Base-by-base conservation (phyloP, 2,113 vertebrate species). In the Cinclus mexicanus region DNA sequence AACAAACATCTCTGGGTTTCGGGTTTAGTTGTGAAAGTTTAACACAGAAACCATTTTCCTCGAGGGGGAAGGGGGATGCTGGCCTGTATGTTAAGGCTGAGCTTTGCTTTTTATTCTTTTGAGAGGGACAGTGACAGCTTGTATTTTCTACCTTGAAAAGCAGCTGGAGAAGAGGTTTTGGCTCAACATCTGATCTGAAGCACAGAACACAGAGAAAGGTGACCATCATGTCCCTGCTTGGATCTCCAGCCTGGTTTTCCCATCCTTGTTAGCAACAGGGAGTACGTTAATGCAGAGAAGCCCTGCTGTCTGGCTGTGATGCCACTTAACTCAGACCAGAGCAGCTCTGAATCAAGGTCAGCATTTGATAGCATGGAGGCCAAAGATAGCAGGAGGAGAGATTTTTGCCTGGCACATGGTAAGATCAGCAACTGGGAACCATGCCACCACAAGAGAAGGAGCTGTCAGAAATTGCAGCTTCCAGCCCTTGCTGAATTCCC, bases 41-140 rank as follows among this genome's bases (percentile, higher is more conserved):
- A 95, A 94, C 92, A 92, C 64, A 96, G 79, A 93, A 96, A 95
- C 90, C 76, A 78, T 95, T 97, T 96, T 96, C 72, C 88, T 90
- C 42, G 0, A 5, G 60, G 60, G 37, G 42, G 26, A 59, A 50
- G 18, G 60, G 50, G 28, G 22, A 25, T 71, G 71, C 56, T 88
- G 82, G 78, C 68, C 68, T 53, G 47, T 9, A 41, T 0, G 0
- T 70, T 59, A 22, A 31, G 41, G 46, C 57, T 81, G 57, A 86
- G 29, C 4, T 77, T 93, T 0, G 0, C 3, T 74, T 79, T 93
- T 86, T 29, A 68, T 68, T 75, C 64, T 35, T 76, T 63, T 39
- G 76, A 70, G 53, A 69, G 42, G 17, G 50, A 81, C 0, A 1
- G 69, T 46, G 79, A 50, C 39, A 60, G 59, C 59, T 81, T 94